phyloP scores from a whole-genome alignment of 2,797 vertebrate species.

The Phyllotis vaccarum region DNA sequence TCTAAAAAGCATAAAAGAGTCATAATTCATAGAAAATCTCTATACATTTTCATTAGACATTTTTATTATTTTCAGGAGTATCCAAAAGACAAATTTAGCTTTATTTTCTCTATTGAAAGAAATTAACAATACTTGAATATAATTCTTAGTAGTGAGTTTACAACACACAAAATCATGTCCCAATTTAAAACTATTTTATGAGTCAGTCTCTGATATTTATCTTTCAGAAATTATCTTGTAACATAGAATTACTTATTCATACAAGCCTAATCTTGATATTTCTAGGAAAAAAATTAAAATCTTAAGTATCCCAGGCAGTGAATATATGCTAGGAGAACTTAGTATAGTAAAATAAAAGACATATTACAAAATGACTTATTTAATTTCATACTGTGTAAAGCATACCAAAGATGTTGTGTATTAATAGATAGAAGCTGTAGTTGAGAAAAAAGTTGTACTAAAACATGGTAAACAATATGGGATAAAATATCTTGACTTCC shows the following conservation, averaged over 20 bases:
- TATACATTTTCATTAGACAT: background rate
- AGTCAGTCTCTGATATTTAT: background rate
- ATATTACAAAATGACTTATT: constrained; percentile 39
- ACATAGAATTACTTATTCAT: background rate
- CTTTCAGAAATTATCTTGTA: constrained; percentile 49
- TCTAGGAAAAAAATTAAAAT: background rate
- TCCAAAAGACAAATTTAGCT: background rate
- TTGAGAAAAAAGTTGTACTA: background rate
- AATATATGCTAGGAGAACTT: background rate
- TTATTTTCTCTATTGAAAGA: background rate
- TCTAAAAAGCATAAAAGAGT: background rate
- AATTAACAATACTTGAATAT: background rate
- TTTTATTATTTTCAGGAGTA: background rate
- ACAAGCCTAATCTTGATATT: background rate
- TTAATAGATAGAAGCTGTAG: constrained; percentile 20
- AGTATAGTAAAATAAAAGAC: background rate
- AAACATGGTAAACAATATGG: background rate
- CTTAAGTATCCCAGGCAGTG: constrained; percentile 2
- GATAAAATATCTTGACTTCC: background rate
- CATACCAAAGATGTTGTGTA: background rate
- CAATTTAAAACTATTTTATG: background rate
- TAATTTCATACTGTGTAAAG: constrained; percentile 46
- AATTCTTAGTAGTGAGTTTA: background rate
- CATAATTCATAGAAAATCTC: background rate
- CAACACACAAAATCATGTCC: background rate